phyloP scores from a whole-genome alignment of 2,113 vertebrate species.

The Ariopsis seemanni region DNA sequence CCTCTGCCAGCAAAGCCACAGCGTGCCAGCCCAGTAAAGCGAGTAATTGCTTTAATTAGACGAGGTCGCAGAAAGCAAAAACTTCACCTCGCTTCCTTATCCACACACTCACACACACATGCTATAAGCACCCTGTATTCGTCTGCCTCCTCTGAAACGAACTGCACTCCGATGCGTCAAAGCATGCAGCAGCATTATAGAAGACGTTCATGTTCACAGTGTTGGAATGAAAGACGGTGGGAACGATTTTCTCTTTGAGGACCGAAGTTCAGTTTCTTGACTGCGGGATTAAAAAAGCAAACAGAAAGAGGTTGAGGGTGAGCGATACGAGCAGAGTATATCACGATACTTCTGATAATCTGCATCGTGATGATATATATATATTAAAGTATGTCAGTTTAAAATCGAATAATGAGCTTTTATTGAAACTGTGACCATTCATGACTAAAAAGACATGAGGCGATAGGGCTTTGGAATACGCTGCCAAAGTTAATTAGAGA shows the following conservation, averaged over 20 bases:
- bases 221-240: background rate
- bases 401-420: too few relatives aligned
- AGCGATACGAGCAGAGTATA: background rate
- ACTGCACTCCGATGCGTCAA: background rate
- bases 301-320: background rate
- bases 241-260: background rate
- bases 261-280: background rate
- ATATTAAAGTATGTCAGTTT: too few relatives aligned
- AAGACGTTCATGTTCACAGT: background rate
- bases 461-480: too few relatives aligned
- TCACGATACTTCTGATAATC: background rate
- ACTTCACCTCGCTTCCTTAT: constrained; percentile 54
- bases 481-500: too few relatives aligned
- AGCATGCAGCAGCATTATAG: background rate
- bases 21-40: constrained; percentile 56
- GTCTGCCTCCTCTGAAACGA: constrained; percentile 16
- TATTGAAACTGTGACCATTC: too few relatives aligned
- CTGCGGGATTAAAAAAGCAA: background rate
- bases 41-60: constrained; percentile 60
- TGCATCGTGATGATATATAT: background rate
- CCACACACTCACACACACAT: constrained; percentile 34
- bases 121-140: constrained; percentile 17
- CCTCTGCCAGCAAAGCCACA: constrained; percentile 45
- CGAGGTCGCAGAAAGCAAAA: constrained; percentile 52
- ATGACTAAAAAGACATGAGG: too few relatives aligned